Base-by-base conservation (phyloP, 2,113 vertebrate genomes). In the Gasterosteus aculeatus region DNA sequence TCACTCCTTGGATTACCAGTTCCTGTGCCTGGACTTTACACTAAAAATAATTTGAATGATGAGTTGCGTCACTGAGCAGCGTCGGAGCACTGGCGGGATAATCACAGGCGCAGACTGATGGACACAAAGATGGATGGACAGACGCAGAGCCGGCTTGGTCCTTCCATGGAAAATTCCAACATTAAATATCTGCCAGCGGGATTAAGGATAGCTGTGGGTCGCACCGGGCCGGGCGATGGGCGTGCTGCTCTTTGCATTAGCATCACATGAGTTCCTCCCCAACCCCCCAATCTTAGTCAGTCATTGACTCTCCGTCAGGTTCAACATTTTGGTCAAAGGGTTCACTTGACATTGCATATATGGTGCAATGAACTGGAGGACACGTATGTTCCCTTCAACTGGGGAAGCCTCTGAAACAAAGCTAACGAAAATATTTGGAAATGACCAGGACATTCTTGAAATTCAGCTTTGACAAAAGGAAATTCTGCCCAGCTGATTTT, bases 21-120 rank as follows among this genome's bases (percentile, higher is more conserved):
- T 93, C 89, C 91, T 92, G 89, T 80, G 89, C 69, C 83, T 88
- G 87, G 87, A 91, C 91, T 91, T 91, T 89, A 89, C 49, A 69
- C 93, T 95, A 94, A 94, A 94, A 94, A 94, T 95, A 94, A 93
- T 93, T 92, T 91, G 90, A 91, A 92, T 77, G 87, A 86, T 87
- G 85, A 79, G 71, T 85, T 85, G 81, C 82, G 78, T 91, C 89
- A 92, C 81, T 7, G 75, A 70, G 84, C 63, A 29, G 79, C 80
- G 35, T 88, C 86, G 75, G 85, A 75, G 78, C 68, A 38, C 79
- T 78, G 82, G 85, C 73, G 54, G 74, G 83, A 88, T 86, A 85
- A 92, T 86, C 83, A 81, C 80, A 81, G 81, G 75, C 76, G 78
- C 83, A 81, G 81, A 77, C 78, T 58, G 82, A 85, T 54, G 79